Evolutionary conservation across 2,888 invertebrate species (phyloP).

Genomic region (Mystacides longicornis): DNA sequence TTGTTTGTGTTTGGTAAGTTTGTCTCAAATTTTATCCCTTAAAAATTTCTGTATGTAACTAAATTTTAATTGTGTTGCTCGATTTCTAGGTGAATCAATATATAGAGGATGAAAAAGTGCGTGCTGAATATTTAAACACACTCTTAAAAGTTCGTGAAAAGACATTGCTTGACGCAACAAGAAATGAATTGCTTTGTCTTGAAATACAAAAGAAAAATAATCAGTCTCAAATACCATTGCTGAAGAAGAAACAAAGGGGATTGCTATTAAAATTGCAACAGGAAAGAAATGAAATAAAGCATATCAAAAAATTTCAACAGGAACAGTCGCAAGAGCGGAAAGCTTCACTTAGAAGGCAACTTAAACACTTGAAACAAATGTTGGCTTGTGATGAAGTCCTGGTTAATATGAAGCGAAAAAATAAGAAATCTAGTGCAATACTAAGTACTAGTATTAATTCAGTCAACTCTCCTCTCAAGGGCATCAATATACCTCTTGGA

Average conservation of each 20-base stretch:
- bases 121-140: slow-evolving; percentile 19
- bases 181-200: slow-evolving; percentile 19
- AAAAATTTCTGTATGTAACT: neutral
- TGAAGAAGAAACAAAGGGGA: slow-evolving; percentile 24
- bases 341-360: slow-evolving; percentile 14
- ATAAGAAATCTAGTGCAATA: slow-evolving; percentile 11
- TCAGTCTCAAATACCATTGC: slow-evolving; percentile 17
- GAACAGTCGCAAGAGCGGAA: slow-evolving; percentile 21
- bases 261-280: slow-evolving; percentile 22
- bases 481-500: slow-evolving; percentile 11
- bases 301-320: slow-evolving; percentile 23
- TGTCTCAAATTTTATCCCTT: too few relatives aligned
- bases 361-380: slow-evolving; percentile 22
- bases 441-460: slow-evolving; percentile 10
- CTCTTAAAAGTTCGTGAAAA: slow-evolving; percentile 22
- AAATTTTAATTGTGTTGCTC: neutral
- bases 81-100: slow-evolving; percentile 21
- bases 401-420: slow-evolving; percentile 10
- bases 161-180: slow-evolving; percentile 18
- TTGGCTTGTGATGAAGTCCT: slow-evolving; percentile 10
- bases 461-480: slow-evolving; percentile 15
- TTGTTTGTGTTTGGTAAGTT: slow-evolving; percentile 20
- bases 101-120: slow-evolving; percentile 22
- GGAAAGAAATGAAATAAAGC: slow-evolving; percentile 23
- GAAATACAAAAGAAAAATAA: slow-evolving; percentile 21